Base-by-base conservation (phyloP, 2,113 vertebrate species). In the Eleginops maclovinus region DNA sequence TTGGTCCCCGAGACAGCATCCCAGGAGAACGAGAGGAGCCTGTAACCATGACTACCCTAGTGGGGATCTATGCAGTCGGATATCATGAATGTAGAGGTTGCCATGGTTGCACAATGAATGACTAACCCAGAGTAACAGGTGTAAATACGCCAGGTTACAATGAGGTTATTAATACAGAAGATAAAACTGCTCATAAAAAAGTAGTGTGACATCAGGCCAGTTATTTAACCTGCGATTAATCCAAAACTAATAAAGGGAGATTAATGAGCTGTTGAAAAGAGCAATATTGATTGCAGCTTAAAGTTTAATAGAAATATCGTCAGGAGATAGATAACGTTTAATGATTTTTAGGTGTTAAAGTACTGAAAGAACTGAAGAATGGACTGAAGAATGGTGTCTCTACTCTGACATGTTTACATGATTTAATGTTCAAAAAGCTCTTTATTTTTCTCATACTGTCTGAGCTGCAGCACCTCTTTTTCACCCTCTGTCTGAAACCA, bases 31-130 rank as follows among this genome's bases (percentile, higher is more conserved):
- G 79, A 87, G 74, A 80, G 73, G 71, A 86, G 76, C 80, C 73
- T 4, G 91, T 91, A 87, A 90, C 90, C 91, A 92, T 93, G 91
- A 78, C 90, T 84, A 92, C 90, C 86, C 26, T 79, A 60, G 82
- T 49, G 88, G 68, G 62, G 79, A 86, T 87, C 83, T 88, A 84
- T 65, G 82, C 75, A 75, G 79, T 71, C 64, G 72, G 60, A 84
- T 72, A 70, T 89, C 80, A 90, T 4, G 73, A 71, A 82, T 87
- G 80, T 51, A 46, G 70, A 21, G 55, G 91, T 91, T 92, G 85
- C 88, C 79, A 91, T 90, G 90, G 92, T 77, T 87, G 82, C 91
- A 77, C 26, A 63, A 56, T 74, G 74, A 84, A 86, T 26, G 75
- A 68, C 75, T 86, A 41, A 54, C 66, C 71, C 73, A 58, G 75